Percentiles rank a stretch among this genome's conserved stretches.
Conservation (phyloP, 2,113 vertebrate genomes). For the Hyperopisus bebe region DNA sequence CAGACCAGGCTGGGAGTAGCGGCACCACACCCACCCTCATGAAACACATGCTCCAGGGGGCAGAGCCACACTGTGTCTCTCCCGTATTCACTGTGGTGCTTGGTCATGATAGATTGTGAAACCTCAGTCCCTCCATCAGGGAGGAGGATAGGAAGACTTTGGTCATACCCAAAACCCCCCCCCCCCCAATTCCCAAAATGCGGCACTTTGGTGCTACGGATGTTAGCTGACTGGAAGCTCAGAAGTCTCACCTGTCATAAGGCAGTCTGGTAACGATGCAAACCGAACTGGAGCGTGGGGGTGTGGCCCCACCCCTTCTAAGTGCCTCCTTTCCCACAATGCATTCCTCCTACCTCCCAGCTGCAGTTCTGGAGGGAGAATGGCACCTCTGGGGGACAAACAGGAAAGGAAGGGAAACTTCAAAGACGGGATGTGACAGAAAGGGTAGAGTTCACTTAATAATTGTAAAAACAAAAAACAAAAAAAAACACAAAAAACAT, state of each 20-base stretch:
- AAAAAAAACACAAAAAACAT: constrained; percentile 6
- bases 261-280: neutral
- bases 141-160: neutral
- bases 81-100: constrained; percentile 11
- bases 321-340: constrained; percentile 30
- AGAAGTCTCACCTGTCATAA: neutral
- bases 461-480: constrained; percentile 16
- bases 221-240: neutral
- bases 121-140: neutral
- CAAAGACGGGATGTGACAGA: constrained; percentile 14
- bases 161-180: neutral
- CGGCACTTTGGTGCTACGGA: neutral
- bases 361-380: constrained; percentile 19
- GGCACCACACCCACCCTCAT: neutral
- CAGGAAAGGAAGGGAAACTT: neutral
- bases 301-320: constrained; percentile 12
- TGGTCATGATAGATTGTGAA: neutral
- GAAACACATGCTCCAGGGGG: neutral
- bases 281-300: neutral
- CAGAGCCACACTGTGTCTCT: neutral
- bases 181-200: neutral
- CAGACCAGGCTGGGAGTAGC: neutral
- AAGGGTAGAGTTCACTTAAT: constrained; percentile 16
- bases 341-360: constrained; percentile 31
- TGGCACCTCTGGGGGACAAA: constrained; percentile 13